Percentiles rank a stretch among this genome's conserved stretches.
Evolutionary conservation across 2,113 vertebrate genomes (phyloP).

Genomic region (Micromys minutus): DNA sequence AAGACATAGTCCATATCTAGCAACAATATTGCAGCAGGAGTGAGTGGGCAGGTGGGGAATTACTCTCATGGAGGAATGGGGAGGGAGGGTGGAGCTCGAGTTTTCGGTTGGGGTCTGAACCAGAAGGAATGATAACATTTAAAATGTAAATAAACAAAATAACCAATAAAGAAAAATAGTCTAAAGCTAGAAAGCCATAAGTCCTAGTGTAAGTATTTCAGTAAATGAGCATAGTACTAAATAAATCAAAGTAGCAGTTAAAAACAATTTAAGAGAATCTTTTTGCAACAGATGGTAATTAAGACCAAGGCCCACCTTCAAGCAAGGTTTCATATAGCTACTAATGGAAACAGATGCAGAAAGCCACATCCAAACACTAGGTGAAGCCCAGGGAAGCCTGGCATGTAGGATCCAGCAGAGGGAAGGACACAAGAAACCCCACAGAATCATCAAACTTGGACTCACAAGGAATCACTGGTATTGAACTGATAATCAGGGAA

Average conservation of each 20-base stretch:
- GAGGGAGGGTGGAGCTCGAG: too few species aligned
- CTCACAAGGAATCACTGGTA: background rate
- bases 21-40: background rate
- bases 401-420: background rate
- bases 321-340: background rate
- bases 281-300: background rate
- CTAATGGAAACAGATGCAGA: background rate
- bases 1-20: background rate
- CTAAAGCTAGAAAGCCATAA: background rate
- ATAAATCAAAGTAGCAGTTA: background rate
- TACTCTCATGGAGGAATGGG: too few species aligned
- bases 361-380: background rate
- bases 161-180: too few species aligned
- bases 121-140: too few species aligned
- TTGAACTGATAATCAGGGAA: background rate
- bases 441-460: background rate
- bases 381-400: background rate
- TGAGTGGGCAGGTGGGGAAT: too few species aligned
- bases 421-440: background rate
- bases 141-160: too few species aligned
- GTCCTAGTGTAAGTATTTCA: background rate
- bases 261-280: background rate
- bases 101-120: too few species aligned
- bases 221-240: background rate
- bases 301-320: background rate